Percentiles rank a stretch among this genome's conserved stretches.
phyloP scores from a whole-genome alignment of 2,888 invertebrate species.

The Cartodere bifasciata region DNA sequence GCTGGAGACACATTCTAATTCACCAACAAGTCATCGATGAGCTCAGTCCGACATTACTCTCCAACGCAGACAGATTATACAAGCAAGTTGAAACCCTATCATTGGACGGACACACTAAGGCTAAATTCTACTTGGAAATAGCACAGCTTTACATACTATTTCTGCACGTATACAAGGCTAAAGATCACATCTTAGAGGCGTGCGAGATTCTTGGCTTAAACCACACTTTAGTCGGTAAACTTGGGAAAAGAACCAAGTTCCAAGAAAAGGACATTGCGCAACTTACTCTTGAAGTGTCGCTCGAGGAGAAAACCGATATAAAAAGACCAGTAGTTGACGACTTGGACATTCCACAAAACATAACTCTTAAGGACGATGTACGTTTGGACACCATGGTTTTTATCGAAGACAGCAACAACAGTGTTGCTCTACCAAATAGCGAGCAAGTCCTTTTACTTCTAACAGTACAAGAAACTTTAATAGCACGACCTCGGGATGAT shows the following conservation, averaged over 20 bases:
- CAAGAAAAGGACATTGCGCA: constrained; percentile 77
- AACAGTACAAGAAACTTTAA: constrained; percentile 56
- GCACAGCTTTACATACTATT: constrained; percentile 60
- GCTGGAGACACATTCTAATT: constrained; percentile 53
- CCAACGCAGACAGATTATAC: constrained; percentile 38
- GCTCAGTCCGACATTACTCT: constrained; percentile 51
- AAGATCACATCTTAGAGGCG: constrained; percentile 52
- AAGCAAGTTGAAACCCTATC: constrained; percentile 29
- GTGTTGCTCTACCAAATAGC: constrained; percentile 44
- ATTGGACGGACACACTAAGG: constrained; percentile 28
- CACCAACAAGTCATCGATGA: constrained; percentile 73
- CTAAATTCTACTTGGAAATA: constrained; percentile 43
- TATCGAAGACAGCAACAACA: constrained; percentile 41
- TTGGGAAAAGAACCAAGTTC: constrained; percentile 84
- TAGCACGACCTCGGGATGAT: constrained; percentile 68
- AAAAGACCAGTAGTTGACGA: constrained; percentile 38
- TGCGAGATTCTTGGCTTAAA: constrained; percentile 50
- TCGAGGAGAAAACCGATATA: constrained; percentile 34
- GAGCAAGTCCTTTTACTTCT: constrained; percentile 71
- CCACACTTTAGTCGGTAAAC: constrained; percentile 57
- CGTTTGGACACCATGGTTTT: constrained; percentile 69
- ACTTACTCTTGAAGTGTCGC: constrained; percentile 54
- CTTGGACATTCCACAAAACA: constrained; percentile 48
- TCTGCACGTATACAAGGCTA: constrained; percentile 57
- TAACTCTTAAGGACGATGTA: constrained; percentile 75